phyloP scores from a whole-genome alignment of 2,113 vertebrate species.

The Lipotes vexillifer region DNA sequence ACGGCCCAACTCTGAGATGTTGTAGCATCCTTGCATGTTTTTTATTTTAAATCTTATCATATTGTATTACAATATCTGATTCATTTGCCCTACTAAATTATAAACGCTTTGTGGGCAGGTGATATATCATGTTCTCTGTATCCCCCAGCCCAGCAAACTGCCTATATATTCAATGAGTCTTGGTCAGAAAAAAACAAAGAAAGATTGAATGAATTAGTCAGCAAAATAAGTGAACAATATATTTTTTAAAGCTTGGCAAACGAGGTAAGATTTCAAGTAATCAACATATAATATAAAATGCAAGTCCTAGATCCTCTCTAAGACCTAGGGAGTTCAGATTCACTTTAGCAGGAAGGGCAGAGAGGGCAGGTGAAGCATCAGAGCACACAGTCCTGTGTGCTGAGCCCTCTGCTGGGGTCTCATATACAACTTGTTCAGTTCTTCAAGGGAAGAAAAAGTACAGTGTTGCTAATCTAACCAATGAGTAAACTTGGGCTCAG shows the following conservation, averaged over 20 bases:
- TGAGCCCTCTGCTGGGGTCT: background rate
- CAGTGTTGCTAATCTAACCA: background rate
- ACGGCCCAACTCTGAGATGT: background rate
- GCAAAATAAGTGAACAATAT: background rate
- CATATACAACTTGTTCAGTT: background rate
- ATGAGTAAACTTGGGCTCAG: background rate
- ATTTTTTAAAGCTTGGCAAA: background rate
- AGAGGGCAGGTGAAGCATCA: background rate
- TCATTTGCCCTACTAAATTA: background rate
- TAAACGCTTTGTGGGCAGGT: background rate
- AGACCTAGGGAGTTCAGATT: background rate
- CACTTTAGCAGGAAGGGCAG: background rate
- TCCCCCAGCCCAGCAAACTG: background rate
- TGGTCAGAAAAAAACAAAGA: background rate
- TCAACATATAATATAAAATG: background rate
- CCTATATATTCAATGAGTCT: background rate
- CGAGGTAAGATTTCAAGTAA: background rate
- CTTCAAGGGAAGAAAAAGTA: background rate
- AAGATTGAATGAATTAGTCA: background rate
- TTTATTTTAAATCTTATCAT: background rate
- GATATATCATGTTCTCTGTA: background rate
- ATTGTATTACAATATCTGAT: background rate
- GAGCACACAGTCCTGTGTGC: background rate
- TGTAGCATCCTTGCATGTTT: background rate
- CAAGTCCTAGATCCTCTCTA: background rate